Base-by-base conservation (phyloP, 2,888 invertebrate species). In the Leptura quadrifasciata region DNA sequence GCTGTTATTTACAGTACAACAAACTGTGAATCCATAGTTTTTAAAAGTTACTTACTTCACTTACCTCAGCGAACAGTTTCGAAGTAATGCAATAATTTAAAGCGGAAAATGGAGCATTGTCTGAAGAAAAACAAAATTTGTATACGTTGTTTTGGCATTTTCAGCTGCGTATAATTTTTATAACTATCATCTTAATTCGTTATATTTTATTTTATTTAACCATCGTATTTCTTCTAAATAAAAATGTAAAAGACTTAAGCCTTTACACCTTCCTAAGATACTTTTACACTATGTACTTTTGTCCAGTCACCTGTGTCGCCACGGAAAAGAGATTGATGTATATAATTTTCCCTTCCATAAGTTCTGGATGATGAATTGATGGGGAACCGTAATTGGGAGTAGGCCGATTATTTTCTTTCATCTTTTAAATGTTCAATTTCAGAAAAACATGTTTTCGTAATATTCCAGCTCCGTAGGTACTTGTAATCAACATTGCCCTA, bases 1-100 rank as follows among this genome's bases (percentile, higher is more conserved):
- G 39, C 39, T 72, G 70, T 55, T 72, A 72, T 75, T 75, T 75
- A 68, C 72, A 75, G 55, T 61, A 63, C 52, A 57, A n/a, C 20
- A 8, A 60, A 27, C n/a, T n/a, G 9, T 31, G 60, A 60, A 54
- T 47, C 60, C 64, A 70, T 63, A 75, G 63, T 60, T 75, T 64
- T 65, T 52, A 75, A 67, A 71, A 65, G 65, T 57, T 69, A 57
- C 20, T 70, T 70, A 70, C 64, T 71, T 75, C 65, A 60, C 67
- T 71, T 71, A 60, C 67, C 67, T 39, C 15, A 10, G 71, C 35
- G 71, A 75, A 71, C 71, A 71, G 71, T 71, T 75, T 67, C 61
- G 31, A 67, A 75, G 65, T 71, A 67, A 71, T 67, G 61, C 58
- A 52, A 8, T 60, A 67, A 75, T 64, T 65, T 71, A 64, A 57